Conservation (phyloP, 2,888 invertebrate genomes). For the Coelinius sp. region DNA sequence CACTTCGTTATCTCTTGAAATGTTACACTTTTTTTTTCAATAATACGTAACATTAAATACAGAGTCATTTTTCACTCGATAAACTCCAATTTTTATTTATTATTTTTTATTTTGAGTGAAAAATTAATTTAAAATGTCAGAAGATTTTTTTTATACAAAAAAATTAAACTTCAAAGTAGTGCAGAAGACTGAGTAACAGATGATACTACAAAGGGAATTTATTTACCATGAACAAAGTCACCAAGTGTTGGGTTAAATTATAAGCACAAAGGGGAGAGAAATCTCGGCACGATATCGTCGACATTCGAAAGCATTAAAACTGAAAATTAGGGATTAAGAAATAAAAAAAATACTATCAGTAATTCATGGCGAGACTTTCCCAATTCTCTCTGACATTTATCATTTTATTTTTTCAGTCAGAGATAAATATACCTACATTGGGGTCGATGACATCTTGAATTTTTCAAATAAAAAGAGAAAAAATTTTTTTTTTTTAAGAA, state of each 20-base stretch:
- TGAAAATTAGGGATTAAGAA: not conserved
- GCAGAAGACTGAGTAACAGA: not conserved
- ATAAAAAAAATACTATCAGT: not conserved
- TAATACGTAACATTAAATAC: not conserved
- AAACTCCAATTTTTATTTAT: not conserved
- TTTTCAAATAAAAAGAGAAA: constrained; percentile 9
- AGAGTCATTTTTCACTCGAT: not conserved
- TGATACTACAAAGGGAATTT: not conserved
- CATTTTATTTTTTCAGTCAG: not conserved
- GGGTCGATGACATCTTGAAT: constrained; percentile 13
- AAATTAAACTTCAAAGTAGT: not conserved
- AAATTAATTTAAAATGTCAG: not conserved
- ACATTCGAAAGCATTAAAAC: not conserved
- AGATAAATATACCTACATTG: constrained; percentile 3
- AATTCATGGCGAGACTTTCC: not conserved
- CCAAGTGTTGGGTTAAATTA: not conserved
- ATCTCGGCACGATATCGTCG: not conserved
- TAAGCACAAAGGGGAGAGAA: not conserved
- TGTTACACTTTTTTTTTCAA: not conserved
- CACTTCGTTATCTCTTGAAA: constrained; percentile 9
- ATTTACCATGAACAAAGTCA: not conserved
- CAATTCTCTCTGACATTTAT: constrained; percentile 8
- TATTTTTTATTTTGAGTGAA: not conserved
- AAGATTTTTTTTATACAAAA: not conserved
- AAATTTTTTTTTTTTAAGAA: not conserved